Conservation (phyloP, 2,888 invertebrate genomes). For the Seira sanloemensis region DNA sequence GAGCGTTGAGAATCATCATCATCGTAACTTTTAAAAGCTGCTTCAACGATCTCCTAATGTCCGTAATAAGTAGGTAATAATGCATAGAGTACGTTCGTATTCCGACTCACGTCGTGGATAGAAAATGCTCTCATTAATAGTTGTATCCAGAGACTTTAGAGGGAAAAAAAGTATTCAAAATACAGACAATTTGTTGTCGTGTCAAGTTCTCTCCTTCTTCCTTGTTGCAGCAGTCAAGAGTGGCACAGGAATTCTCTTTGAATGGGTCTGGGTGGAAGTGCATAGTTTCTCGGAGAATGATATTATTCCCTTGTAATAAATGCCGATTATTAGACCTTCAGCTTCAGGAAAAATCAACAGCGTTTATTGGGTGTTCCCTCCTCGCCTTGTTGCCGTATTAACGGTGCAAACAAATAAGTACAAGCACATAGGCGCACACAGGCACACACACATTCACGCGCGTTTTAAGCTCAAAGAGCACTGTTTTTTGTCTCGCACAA, state of each 20-base stretch:
- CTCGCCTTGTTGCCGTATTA: background rate
- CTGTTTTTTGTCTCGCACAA: too few relatives aligned
- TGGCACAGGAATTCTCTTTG: too few relatives aligned
- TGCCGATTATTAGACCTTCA: slow-evolving; percentile 31
- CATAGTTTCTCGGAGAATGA: background rate
- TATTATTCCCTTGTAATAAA: slow-evolving; percentile 9
- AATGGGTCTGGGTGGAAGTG: too few relatives aligned
- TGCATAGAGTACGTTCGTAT: slow-evolving; percentile 1
- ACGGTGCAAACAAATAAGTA: slow-evolving; percentile 13
- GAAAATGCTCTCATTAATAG: background rate
- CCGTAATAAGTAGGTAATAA: background rate
- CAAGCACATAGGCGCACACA: background rate
- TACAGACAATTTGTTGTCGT: background rate
- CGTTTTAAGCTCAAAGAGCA: too few relatives aligned
- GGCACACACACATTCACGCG: too few relatives aligned
- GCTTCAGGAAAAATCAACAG: slow-evolving; percentile 23
- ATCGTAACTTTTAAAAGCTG: slow-evolving; percentile 14
- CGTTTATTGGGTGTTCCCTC: slow-evolving; percentile 33
- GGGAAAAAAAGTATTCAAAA: background rate
- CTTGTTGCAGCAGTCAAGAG: too few relatives aligned
- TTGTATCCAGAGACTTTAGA: background rate
- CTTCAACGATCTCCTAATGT: background rate
- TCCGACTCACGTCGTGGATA: background rate
- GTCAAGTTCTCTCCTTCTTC: background rate
- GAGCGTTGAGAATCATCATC: background rate